Conservation (phyloP, 2,797 vertebrate species). For the Melanotaenia parkinsoni region DNA sequence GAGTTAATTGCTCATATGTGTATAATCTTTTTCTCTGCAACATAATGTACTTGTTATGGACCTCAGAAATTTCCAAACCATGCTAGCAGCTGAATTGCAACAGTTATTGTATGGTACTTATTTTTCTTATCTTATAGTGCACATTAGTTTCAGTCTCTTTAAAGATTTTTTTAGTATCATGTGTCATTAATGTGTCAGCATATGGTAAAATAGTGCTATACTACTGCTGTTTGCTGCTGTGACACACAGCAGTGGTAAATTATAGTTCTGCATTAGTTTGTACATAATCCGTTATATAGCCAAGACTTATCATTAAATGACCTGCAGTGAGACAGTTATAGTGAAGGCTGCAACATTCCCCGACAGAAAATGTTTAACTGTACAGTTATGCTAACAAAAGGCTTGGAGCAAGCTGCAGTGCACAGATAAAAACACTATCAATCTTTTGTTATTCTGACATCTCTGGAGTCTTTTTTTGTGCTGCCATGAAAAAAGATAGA, state of each 20-base stretch:
- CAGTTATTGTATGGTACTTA: conserved; percentile 31
- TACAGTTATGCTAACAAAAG: conserved; percentile 64
- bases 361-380: conserved; percentile 57
- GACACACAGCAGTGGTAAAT: conserved; percentile 14
- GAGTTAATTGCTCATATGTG: conserved; percentile 59
- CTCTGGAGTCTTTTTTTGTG: conserved; percentile 64
- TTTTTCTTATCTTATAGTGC: conserved; percentile 19
- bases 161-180: conserved; percentile 10
- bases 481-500: conserved; percentile 52
- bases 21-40: conserved; percentile 29
- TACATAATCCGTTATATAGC: conserved; percentile 26
- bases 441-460: conserved; percentile 78
- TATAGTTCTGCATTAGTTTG: conserved; percentile 12
- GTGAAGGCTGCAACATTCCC: conserved; percentile 22
- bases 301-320: conserved; percentile 44
- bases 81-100: conserved; percentile 21
- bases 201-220: conserved; percentile 8
- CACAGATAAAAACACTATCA: conserved; percentile 70
- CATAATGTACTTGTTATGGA: conserved; percentile 19
- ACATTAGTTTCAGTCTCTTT: conserved; percentile 18
- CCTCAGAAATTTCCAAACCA: conserved; percentile 24
- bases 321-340: conserved; percentile 36
- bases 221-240: conserved; percentile 13
- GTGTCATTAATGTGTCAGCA: conserved; percentile 20
- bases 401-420: conserved; percentile 60